Evolutionary conservation across 2,888 invertebrate species (phyloP).

Genomic region (Orthosia gothica): DNA sequence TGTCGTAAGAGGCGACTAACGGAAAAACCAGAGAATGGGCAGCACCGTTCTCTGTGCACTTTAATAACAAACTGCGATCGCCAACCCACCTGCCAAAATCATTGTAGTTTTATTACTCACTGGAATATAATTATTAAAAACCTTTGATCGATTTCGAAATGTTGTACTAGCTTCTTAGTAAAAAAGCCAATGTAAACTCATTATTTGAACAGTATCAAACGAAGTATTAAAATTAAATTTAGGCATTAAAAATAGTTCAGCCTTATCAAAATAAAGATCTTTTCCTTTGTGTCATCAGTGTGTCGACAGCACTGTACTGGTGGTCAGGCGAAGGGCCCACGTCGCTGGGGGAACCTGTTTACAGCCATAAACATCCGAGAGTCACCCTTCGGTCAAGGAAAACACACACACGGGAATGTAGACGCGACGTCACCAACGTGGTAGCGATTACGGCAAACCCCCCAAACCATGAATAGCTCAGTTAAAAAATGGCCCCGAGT

Average conservation of each 20-base stretch:
- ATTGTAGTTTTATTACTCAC: conserved; percentile 88
- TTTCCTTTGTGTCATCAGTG: conserved; percentile 87
- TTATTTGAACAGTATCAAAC: conserved; percentile 86
- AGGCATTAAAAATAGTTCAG: conserved; percentile 89
- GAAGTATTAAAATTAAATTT: conserved; percentile 88
- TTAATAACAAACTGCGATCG: no score
- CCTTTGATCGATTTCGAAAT: conserved; percentile 89
- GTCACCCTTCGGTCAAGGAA: conserved; percentile 87
- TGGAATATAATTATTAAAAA: conserved; percentile 88
- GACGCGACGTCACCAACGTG: conserved; percentile 80
- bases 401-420: conserved; percentile 89
- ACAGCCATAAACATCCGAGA: conserved; percentile 87
- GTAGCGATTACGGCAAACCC: no score
- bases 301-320: conserved; percentile 82
- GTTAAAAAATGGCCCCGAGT: no score
- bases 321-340: conserved; percentile 84
- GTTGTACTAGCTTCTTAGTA: conserved; percentile 87
- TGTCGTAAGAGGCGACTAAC: no score
- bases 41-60: no score
- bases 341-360: conserved; percentile 83
- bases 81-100: no score
- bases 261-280: conserved; percentile 91
- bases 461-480: no score
- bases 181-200: conserved; percentile 84
- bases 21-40: no score